phyloP scores from a whole-genome alignment of 2,797 vertebrate genomes.

The Enteromius thamalakanensis region DNA sequence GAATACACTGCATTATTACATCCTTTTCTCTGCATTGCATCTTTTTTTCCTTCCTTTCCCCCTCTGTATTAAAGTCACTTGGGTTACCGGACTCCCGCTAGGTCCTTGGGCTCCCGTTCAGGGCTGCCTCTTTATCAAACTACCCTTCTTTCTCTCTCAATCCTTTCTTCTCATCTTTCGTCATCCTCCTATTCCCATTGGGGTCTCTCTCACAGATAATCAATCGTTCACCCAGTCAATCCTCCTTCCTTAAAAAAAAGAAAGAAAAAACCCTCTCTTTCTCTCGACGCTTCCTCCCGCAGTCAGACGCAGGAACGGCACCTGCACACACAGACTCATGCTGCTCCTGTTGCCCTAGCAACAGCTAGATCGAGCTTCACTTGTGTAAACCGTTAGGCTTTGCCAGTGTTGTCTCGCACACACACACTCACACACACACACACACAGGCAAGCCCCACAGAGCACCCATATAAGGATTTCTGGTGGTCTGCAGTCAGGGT shows the following conservation, averaged over 20 bases:
- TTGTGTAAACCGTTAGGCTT: slow-evolving; percentile 75
- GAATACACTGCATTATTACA: slow-evolving; percentile 35
- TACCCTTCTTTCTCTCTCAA: not conserved
- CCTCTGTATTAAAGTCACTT: slow-evolving; percentile 26
- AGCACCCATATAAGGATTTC: slow-evolving; percentile 69
- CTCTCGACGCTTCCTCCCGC: slow-evolving; percentile 61
- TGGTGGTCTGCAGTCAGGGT: slow-evolving; percentile 44
- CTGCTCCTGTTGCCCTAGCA: slow-evolving; percentile 79
- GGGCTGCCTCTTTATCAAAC: slow-evolving; percentile 15
- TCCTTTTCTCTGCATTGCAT: slow-evolving; percentile 7
- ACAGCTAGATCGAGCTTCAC: slow-evolving; percentile 74
- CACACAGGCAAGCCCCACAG: slow-evolving; percentile 55
- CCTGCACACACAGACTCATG: slow-evolving; percentile 77
- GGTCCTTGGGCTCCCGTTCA: slow-evolving; percentile 16
- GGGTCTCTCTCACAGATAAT: slow-evolving; percentile 24
- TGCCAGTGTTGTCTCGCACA: slow-evolving; percentile 63
- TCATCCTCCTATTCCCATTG: slow-evolving; percentile 18
- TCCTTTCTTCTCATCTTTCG: not conserved
- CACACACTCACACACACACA: slow-evolving; percentile 44
- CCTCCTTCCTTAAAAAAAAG: slow-evolving; percentile 18
- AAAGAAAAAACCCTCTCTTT: slow-evolving; percentile 31
- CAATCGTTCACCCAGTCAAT: slow-evolving; percentile 14
- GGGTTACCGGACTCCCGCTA: slow-evolving; percentile 18
- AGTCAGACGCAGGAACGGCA: slow-evolving; percentile 74
- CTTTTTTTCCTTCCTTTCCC: slow-evolving; percentile 6